phyloP scores from a whole-genome alignment of 1,140 invertebrate species.

The Globodera ellingtonae region DNA sequence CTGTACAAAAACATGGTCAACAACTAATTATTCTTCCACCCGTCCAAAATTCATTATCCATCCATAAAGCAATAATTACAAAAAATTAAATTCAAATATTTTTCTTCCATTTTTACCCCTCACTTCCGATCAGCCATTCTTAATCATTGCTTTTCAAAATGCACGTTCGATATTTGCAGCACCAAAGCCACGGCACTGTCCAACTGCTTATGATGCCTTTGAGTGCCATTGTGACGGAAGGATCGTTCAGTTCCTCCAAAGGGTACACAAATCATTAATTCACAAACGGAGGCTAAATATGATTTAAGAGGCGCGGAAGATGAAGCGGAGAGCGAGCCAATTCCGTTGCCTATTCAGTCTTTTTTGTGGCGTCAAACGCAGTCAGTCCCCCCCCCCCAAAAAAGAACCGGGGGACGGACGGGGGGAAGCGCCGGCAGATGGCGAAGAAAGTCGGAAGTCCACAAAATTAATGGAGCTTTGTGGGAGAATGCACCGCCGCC shows the following conservation, averaged over 20 bases:
- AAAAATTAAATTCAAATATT: neutral
- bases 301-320: constrained; percentile 30
- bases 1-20: too few species aligned
- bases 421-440: neutral
- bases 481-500: neutral
- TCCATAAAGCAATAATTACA: too few species aligned
- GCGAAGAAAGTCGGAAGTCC: neutral
- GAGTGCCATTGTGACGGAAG: constrained; percentile 33
- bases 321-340: constrained; percentile 67
- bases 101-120: neutral
- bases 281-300: constrained; percentile 17
- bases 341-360: constrained; percentile 94
- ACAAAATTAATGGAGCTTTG: neutral
- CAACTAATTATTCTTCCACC: too few species aligned
- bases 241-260: constrained; percentile 53
- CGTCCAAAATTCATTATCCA: too few species aligned
- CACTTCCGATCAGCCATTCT: neutral
- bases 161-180: constrained; percentile 64
- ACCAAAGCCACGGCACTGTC: constrained; percentile 61
- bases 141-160: constrained; percentile 36
- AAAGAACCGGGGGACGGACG: too few species aligned
- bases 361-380: constrained; percentile 96
- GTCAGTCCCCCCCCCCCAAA: constrained; percentile 67
- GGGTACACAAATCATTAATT: constrained; percentile 4
- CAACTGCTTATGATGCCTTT: constrained; percentile 64